phyloP scores from a whole-genome alignment of 2,113 vertebrate genomes.

The Todiramphus saurophagus region DNA sequence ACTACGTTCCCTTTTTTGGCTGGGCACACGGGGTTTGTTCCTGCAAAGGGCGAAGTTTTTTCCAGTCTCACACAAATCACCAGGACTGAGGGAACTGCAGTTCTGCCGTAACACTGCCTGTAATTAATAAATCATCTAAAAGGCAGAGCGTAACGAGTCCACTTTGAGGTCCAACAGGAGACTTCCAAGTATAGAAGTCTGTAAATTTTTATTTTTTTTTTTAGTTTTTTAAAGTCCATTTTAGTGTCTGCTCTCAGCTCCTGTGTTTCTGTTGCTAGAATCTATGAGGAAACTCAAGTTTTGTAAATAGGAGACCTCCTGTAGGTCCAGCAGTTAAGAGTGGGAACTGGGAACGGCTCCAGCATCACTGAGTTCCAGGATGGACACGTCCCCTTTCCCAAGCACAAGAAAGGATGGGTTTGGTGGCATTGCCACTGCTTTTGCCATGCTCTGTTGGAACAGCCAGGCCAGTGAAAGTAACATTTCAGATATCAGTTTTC shows the following conservation, averaged over 20 bases:
- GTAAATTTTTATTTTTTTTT: not conserved
- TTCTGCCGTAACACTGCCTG: not conserved
- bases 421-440: not conserved
- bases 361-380: not conserved
- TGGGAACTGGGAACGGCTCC: not conserved
- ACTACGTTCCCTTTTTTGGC: not conserved
- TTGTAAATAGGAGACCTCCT: not conserved
- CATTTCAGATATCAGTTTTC: not conserved
- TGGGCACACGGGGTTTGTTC: not conserved
- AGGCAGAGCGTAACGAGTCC: constrained; percentile 24
- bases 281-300: not conserved
- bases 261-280: not conserved
- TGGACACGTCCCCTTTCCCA: not conserved
- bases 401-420: not conserved
- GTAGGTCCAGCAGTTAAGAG: not conserved
- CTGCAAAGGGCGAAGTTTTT: not conserved
- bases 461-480: not conserved
- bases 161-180: constrained; percentile 54
- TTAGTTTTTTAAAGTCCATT: not conserved
- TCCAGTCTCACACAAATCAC: constrained; percentile 29
- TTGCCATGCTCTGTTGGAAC: not conserved
- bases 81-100: constrained; percentile 2
- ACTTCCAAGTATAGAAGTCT: constrained; percentile 12
- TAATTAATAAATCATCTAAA: constrained; percentile 69
- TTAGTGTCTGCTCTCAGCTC: not conserved